phyloP scores from a whole-genome alignment of 2,888 invertebrate genomes.

The Eugnorisma glareosa region DNA sequence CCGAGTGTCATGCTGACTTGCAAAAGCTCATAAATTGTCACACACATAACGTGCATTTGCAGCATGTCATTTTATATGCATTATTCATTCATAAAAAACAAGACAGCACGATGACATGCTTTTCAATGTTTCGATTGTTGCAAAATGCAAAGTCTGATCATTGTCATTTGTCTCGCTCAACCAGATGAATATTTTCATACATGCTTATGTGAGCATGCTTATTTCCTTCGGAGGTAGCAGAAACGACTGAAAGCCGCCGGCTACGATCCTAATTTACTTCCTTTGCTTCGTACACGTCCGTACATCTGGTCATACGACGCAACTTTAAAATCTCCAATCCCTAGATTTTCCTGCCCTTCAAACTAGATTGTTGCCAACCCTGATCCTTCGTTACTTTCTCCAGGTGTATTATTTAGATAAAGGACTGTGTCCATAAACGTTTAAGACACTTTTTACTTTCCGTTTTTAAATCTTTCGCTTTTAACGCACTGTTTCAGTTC shows the following conservation, averaged over 20 bases:
- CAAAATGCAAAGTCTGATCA: background rate
- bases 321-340: background rate
- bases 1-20: constrained; percentile 34
- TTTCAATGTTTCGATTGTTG: background rate
- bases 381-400: constrained; percentile 14
- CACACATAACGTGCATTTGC: background rate
- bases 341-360: background rate
- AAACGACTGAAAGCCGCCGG: background rate
- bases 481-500: constrained; percentile 13
- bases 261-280: background rate
- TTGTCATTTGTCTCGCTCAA: background rate
- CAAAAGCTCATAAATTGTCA: constrained; percentile 2
- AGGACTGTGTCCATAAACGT: constrained; percentile 64
- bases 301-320: background rate
- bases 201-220: background rate
- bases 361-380: constrained; percentile 36
- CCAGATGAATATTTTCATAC: background rate
- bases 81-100: constrained; percentile 11
- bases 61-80: background rate
- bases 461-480: constrained; percentile 54
- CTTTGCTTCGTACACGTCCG: background rate
- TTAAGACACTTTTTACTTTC: constrained; percentile 65
- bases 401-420: constrained; percentile 63
- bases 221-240: background rate
- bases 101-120: background rate